phyloP scores from a whole-genome alignment of 1,140 invertebrate genomes.

The Pentalonia nigronervosa region DNA sequence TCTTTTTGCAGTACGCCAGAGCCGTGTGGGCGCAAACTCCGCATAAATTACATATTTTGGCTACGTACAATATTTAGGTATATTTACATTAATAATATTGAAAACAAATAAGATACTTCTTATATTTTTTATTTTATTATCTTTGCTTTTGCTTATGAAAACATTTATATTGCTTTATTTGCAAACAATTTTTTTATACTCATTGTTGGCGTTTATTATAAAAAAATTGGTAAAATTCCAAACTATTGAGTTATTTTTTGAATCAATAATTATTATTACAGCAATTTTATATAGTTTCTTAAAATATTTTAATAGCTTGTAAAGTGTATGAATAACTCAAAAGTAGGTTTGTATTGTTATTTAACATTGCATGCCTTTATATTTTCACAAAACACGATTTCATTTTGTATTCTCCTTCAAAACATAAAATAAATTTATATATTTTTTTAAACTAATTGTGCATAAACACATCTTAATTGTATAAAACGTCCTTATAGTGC shows the following conservation, averaged over 20 bases:
- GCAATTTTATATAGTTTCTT: neutral
- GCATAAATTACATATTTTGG: conserved; percentile 58
- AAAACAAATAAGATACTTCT: conserved; percentile 24
- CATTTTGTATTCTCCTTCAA: neutral
- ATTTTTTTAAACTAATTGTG: neutral
- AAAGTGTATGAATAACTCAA: neutral
- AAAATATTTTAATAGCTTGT: conserved; percentile 11
- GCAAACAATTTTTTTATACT: neutral
- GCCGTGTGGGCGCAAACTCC: conserved; percentile 59
- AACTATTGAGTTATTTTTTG: neutral
- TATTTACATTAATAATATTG: conserved; percentile 54
- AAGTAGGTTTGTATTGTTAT: conserved; percentile 21
- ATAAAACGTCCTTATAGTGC: neutral
- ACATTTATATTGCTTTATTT: neutral
- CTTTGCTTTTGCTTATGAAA: conserved; percentile 26
- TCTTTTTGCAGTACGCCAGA: conserved; percentile 61
- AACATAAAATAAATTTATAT: neutral
- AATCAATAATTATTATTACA: neutral
- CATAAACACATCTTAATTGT: neutral
- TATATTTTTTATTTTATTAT: conserved; percentile 8
- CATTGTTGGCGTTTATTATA: conserved; percentile 2
- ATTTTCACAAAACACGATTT: conserved; percentile 47
- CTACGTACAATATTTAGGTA: conserved; percentile 54
- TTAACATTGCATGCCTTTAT: conserved; percentile 31
- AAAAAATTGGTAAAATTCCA: neutral